Evolutionary conservation across 2,113 vertebrate genomes (phyloP).

Genomic region (Arothron firmamentum): DNA sequence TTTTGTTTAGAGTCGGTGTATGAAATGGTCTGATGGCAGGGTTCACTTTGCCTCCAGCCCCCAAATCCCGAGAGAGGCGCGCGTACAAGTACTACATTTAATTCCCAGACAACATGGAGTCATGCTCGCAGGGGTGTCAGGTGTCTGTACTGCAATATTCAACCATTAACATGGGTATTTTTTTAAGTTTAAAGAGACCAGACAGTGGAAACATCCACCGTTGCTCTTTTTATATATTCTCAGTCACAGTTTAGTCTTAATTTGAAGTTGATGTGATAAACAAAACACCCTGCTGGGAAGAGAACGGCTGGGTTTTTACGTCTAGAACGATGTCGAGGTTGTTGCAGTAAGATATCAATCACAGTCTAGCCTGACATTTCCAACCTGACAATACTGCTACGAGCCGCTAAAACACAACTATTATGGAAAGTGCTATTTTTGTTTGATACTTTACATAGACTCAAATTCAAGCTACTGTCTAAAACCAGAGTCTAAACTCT

Average conservation of each 20-base stretch:
- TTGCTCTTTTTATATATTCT: neutral
- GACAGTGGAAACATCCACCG: neutral
- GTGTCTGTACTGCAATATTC: neutral
- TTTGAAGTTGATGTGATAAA: conserved; percentile 3
- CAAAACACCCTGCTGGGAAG: conserved; percentile 1
- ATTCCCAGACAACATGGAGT: conserved; percentile 60
- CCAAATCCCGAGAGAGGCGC: conserved; percentile 63
- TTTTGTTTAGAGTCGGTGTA: conserved; percentile 55
- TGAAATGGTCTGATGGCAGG: conserved; percentile 53
- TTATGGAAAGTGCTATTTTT: conserved; percentile 39
- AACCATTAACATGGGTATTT: neutral
- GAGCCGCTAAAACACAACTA: conserved; percentile 20
- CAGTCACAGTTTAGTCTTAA: neutral
- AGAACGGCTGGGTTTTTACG: conserved; percentile 1
- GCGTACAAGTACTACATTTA: conserved; percentile 41
- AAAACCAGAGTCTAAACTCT: conserved; percentile 25
- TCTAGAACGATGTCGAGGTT: neutral
- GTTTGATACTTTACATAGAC: conserved; percentile 25
- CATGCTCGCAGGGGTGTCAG: conserved; percentile 25
- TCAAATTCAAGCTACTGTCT: conserved; percentile 31
- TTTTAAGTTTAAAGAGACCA: neutral
- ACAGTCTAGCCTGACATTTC: neutral
- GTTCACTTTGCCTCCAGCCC: conserved; percentile 58
- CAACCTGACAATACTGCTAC: conserved; percentile 14
- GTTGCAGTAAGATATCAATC: neutral